These are phyloP conservation scores for Hypanus sabinus DNA, from an alignment of 2,113 vertebrate species.

Conservation along the genomic window DNA sequence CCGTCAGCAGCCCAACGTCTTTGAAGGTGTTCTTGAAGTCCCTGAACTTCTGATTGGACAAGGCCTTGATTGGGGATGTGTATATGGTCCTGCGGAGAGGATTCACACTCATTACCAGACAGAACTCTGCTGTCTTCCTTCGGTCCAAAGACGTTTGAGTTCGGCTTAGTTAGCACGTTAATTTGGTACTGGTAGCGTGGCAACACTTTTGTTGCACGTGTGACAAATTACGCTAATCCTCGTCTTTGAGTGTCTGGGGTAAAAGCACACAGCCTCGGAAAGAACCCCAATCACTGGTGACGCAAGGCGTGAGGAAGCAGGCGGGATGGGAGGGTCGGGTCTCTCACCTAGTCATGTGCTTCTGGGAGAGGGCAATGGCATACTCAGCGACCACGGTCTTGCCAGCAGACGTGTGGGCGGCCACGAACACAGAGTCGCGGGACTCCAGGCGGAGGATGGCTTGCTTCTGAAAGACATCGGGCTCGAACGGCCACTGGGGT, in stretches of 20 bases:
- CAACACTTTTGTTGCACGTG: too few species aligned
- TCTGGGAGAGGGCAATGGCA: conserved; percentile 80
- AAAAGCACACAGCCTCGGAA: too few species aligned
- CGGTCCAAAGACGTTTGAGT: too few species aligned
- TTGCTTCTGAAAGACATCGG: conserved; percentile 85
- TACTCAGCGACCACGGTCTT: conserved; percentile 89
- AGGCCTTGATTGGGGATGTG: conserved; percentile 84
- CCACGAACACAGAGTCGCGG: conserved; percentile 77
- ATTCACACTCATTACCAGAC: neutral
- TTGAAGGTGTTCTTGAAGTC: conserved; percentile 81
- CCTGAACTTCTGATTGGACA: conserved; percentile 91
- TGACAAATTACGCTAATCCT: too few species aligned
- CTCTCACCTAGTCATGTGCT: conserved; percentile 82
- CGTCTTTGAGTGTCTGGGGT: too few species aligned
- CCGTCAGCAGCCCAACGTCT: conserved; percentile 80
- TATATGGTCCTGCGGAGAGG: conserved; percentile 69
- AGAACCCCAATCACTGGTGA: too few species aligned
- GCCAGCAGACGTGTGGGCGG: conserved; percentile 81
- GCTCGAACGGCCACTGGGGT: conserved; percentile 76
- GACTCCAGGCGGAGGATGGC: conserved; percentile 75
- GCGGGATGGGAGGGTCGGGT: neutral
- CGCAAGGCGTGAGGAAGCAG: too few species aligned
- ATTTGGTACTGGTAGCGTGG: too few species aligned
- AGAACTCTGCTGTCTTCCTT: too few species aligned
- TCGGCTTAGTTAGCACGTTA: too few species aligned